phyloP scores from a whole-genome alignment of 2,888 invertebrate genomes.

The Isoperla grammatica region DNA sequence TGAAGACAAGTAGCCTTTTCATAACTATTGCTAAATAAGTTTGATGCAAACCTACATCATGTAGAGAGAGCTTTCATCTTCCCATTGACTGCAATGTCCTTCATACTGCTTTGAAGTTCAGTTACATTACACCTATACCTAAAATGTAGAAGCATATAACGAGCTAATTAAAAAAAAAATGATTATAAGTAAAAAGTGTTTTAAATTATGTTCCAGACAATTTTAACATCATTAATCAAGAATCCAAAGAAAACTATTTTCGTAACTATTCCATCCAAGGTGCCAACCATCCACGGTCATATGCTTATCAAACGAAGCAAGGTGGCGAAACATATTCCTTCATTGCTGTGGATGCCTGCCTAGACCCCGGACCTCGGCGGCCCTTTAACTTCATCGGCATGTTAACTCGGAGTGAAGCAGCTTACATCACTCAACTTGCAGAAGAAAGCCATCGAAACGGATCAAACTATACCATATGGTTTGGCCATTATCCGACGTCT shows the following conservation, averaged over 20 bases:
- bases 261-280: slow-evolving; percentile 78
- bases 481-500: slow-evolving; percentile 90
- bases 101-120: too few relatives aligned
- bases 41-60: too few relatives aligned
- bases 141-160: too few relatives aligned
- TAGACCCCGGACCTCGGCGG: slow-evolving; percentile 77
- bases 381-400: slow-evolving; percentile 89
- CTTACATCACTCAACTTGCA: not conserved
- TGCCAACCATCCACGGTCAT: slow-evolving; percentile 60
- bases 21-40: too few relatives aligned
- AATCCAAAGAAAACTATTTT: slow-evolving; percentile 68
- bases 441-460: slow-evolving; percentile 22
- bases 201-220: slow-evolving; percentile 62
- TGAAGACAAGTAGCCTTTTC: too few relatives aligned
- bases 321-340: slow-evolving; percentile 68
- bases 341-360: slow-evolving; percentile 79
- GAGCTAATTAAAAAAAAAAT: too few relatives aligned
- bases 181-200: too few relatives aligned
- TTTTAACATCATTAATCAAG: slow-evolving; percentile 69
- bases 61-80: too few relatives aligned
- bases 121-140: too few relatives aligned
- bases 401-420: slow-evolving; percentile 53
- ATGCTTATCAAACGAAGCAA: slow-evolving; percentile 56
- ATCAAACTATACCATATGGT: slow-evolving; percentile 65
- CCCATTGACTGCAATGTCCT: too few relatives aligned